phyloP scores from a whole-genome alignment of 2,113 vertebrate species.

The Alligator mississippiensis region DNA sequence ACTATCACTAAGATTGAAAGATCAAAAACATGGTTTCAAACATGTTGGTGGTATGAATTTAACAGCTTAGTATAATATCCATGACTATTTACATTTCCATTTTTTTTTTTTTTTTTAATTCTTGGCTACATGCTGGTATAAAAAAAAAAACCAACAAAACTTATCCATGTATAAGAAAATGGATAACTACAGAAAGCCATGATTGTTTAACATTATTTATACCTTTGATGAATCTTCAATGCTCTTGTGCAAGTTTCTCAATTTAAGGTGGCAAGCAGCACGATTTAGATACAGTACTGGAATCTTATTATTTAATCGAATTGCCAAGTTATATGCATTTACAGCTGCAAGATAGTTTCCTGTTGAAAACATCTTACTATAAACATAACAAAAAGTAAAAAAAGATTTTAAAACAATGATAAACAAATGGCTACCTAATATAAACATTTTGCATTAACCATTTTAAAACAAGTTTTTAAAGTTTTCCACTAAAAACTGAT shows the following conservation, averaged over 20 bases:
- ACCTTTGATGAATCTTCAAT: constrained; percentile 94
- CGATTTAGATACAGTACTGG: constrained; percentile 90
- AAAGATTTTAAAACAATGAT: background rate
- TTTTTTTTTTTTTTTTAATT: background rate
- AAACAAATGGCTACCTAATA: background rate
- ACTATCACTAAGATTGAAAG: background rate
- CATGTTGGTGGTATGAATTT: background rate
- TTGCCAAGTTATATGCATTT: constrained; percentile 89
- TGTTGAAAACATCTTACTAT: constrained; percentile 88
- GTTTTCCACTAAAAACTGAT: background rate
- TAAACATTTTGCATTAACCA: background rate
- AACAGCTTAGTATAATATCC: background rate
- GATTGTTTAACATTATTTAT: background rate
- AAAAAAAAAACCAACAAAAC: background rate
- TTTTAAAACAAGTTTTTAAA: background rate
- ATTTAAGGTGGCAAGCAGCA: constrained; percentile 93
- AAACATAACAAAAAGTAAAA: constrained; percentile 50
- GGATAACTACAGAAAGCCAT: background rate
- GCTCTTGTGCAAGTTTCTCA: constrained; percentile 93
- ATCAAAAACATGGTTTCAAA: background rate
- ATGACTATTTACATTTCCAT: background rate
- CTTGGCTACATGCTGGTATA: background rate
- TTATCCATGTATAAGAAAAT: background rate
- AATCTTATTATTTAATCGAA: constrained; percentile 85
- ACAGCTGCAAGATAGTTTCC: constrained; percentile 91